Base-by-base conservation (phyloP, 2,113 vertebrate genomes). In the Leucoraja erinaceus region DNA sequence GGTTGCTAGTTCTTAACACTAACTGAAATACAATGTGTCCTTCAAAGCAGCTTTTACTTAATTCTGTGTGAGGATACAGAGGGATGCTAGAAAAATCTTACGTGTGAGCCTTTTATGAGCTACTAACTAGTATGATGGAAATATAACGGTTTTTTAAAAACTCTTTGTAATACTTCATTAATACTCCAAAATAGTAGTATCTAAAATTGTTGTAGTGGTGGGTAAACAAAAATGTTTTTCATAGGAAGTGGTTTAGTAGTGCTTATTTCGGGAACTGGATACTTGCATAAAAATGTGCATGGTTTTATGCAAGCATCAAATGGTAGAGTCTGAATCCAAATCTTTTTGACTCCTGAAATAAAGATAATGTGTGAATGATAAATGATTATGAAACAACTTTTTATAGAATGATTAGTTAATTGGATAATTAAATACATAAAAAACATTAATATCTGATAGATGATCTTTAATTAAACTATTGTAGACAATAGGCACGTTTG, bases 221-320 rank as follows among this genome's bases (percentile, higher is more conserved):
- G 54, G 22, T 20, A 31, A 70, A 47, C 5, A 91, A 68, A 33
- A 56, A 33, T 63, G 33, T 3, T 74, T 54, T 5, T 74, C 38
- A 72, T 72, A 38, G 20, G 47, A 72, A 74, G 38, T 91, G 66
- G 66, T 38, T 68, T 68, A 70, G n/a, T 68, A 14, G 31, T 88
- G 22, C 9, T 25, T 12, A 16, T 12, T 88, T 5, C 10, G 5
- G 12, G 59, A 63, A 33, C 14, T 33, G 28, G 8, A 8, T 38
- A 66, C 14, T 33, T 66, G 2, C 3, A n/a, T 20, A 33, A 66
- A 90, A 28, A 63, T 20, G 63, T 90, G n/a, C 63, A 38, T 70
- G 66, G n/a, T 68, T 90, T 70, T 90, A 12, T 68, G 86, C 63
- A 31, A 63, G 38, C 63, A 68, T 90, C 86, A 38, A 61, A 90